These are phyloP conservation scores for Brachionus rotundiformis DNA, from an alignment of 1,140 invertebrate genomes.

Conservation along the genomic window DNA sequence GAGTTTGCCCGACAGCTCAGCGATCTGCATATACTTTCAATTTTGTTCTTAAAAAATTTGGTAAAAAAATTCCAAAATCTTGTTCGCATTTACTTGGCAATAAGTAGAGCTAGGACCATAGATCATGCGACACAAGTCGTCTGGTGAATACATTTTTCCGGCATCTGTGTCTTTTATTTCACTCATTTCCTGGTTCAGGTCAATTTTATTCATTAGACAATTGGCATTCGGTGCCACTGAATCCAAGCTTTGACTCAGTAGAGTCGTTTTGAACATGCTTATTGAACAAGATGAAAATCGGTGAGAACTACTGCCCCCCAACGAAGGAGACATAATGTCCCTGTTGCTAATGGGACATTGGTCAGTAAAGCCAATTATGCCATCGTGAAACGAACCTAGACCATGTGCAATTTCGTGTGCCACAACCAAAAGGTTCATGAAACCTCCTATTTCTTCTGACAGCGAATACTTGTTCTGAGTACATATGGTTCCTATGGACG, in stretches of 20 bases:
- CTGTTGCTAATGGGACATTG: not conserved
- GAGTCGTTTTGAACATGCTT: conserved; percentile 1
- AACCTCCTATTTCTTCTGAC: conserved; percentile 22
- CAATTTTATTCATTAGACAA: conserved; percentile 7
- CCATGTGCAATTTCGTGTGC: conserved; percentile 40
- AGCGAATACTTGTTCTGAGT: not conserved
- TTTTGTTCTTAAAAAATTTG: not conserved
- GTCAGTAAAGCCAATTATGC: not conserved
- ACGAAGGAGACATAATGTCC: conserved; percentile 11
- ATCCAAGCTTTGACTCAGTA: not conserved
- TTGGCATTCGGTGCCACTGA: not conserved
- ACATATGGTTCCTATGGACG: conserved; percentile 11
- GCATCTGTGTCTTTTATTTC: not conserved
- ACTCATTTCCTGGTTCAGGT: not conserved
- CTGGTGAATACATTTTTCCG: not conserved
- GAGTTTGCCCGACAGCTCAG: not conserved
- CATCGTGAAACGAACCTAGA: conserved; percentile 33
- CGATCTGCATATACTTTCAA: not conserved
- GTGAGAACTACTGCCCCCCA: not conserved
- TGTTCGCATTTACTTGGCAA: not conserved
- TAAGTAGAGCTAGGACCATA: not conserved
- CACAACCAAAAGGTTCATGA: not conserved
- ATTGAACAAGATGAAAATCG: conserved; percentile 30
- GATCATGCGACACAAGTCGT: conserved; percentile 15
- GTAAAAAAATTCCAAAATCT: not conserved